Conservation (phyloP, 2,113 vertebrate genomes). For the Cathartes aura region DNA sequence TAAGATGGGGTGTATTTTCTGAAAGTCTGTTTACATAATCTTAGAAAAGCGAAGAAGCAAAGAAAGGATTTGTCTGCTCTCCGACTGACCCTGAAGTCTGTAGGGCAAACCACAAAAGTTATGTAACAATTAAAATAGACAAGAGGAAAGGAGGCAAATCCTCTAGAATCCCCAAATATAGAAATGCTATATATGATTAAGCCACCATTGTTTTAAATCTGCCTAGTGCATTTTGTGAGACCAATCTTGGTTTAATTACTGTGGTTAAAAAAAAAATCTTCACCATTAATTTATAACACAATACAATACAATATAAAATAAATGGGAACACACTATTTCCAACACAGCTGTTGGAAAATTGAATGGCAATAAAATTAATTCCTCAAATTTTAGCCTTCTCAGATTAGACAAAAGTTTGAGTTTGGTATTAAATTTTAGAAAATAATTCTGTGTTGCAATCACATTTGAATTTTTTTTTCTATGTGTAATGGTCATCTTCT, state of each 20-base stretch:
- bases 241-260: not conserved
- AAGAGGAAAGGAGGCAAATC: slow-evolving; percentile 21
- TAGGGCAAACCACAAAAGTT: slow-evolving; percentile 55
- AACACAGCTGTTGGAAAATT: not conserved
- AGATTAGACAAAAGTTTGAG: not conserved
- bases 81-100: slow-evolving; percentile 56
- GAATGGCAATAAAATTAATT: not conserved
- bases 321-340: not conserved
- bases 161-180: slow-evolving; percentile 10
- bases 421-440: not conserved
- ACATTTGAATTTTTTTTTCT: not conserved
- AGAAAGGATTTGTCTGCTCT: slow-evolving; percentile 5
- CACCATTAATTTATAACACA: not conserved
- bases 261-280: not conserved
- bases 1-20: not conserved
- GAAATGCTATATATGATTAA: slow-evolving; percentile 3
- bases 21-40: slow-evolving; percentile 42
- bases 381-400: not conserved
- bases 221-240: not conserved
- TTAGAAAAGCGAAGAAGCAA: not conserved
- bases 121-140: slow-evolving; percentile 61
- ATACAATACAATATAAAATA: not conserved
- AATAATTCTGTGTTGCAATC: not conserved
- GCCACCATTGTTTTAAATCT: not conserved
- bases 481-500: not conserved